phyloP scores from a whole-genome alignment of 1,140 invertebrate species.

The Magallana gigas region DNA sequence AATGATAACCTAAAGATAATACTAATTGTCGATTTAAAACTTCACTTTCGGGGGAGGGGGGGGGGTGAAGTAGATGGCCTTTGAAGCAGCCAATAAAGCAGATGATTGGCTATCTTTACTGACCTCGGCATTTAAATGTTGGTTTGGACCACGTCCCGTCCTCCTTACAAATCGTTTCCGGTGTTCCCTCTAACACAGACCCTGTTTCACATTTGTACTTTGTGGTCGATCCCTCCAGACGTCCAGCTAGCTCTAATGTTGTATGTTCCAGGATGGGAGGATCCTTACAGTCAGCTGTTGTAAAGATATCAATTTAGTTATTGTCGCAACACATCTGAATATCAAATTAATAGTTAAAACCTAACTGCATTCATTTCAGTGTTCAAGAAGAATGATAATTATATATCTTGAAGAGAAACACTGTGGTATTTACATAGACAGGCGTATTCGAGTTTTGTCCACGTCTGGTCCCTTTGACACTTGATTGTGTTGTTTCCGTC shows the following conservation, averaged over 20 bases:
- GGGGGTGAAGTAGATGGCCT: too few species aligned
- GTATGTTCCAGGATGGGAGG: not conserved
- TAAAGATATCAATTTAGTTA: too few species aligned
- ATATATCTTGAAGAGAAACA: not conserved
- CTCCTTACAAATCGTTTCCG: constrained; percentile 18
- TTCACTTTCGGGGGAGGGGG: too few species aligned
- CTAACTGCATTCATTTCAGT: too few species aligned
- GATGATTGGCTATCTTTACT: not conserved
- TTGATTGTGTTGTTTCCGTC: constrained; percentile 23
- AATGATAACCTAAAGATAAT: too few species aligned
- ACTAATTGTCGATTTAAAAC: too few species aligned
- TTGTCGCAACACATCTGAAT: too few species aligned
- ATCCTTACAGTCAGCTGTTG: not conserved
- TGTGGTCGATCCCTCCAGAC: not conserved
- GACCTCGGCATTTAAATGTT: constrained; percentile 3
- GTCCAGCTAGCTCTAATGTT: not conserved
- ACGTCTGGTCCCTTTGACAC: constrained; percentile 21
- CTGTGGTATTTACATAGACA: not conserved
- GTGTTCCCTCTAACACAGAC: constrained; percentile 12
- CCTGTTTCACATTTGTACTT: constrained; percentile 8
- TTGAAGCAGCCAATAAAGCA: too few species aligned
- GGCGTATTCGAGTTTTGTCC: constrained; percentile 3
- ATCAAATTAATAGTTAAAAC: too few species aligned
- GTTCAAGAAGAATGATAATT: too few species aligned
- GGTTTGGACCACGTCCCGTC: not conserved